Evolutionary conservation across 2,888 invertebrate genomes (phyloP), one percentile per base, ranked within the genome.

Genomic region (Rhimphoctona megacephalus): DNA sequence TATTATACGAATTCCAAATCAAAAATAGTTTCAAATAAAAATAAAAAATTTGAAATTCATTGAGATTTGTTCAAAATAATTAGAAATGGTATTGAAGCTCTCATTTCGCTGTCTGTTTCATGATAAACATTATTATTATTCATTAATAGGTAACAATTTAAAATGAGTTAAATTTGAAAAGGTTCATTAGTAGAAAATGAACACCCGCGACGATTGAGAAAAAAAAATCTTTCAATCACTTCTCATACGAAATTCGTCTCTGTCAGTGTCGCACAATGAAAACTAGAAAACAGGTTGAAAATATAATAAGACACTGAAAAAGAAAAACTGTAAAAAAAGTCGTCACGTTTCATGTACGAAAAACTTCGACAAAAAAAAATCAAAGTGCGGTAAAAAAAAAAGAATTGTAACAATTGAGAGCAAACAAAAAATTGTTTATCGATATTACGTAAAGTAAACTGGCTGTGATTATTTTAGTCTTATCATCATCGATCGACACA

Each of bases 391-490:
- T 2, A 2, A 11, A 46, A 22, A 61, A 61, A 6, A 36, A 39
- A 33, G 33, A 61, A 78, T 17, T 64, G 19, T 49, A n/a, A 39
- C 19, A 67, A 33, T 39, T 70, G 70, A n/a, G 22, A 39, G 36
- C 30, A 14, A 66, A 80, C 64, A 72, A 78, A 83, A 78, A 76
- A 82, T 91, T 89, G 85, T 92, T 91, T 89, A 90, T 90, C 89
- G 88, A 90, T 89, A 91, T 92, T 91, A 90, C 85, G 87, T 89
- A 91, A 88, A 92, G 90, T 91, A 91, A 93, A 93, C 91, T 92
- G 93, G 92, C 93, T 93, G 92, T 93, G 93, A 93, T 93, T 93
- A 93, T 93, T 92, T 93, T 92, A 92, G 91, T 90, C 89, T 92
- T 92, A 91, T 90, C 85, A 89, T 91, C 83, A 82, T 83, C 80